Evolutionary conservation across 2,113 vertebrate species (phyloP).

Genomic region (Felis catus): DNA sequence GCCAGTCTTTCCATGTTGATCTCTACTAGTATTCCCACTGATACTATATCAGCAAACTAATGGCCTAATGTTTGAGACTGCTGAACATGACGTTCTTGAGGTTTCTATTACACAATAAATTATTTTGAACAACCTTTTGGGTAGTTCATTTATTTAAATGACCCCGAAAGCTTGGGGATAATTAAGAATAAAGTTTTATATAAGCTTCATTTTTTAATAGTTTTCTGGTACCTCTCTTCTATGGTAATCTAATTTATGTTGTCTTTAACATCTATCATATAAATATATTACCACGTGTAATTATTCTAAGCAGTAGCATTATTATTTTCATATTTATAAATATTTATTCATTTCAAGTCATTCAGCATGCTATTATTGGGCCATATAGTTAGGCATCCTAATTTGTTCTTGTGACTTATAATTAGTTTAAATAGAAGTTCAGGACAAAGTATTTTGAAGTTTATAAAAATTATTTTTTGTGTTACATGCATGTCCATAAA

Average conservation of each 20-base stretch:
- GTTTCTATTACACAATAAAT: constrained; percentile 40
- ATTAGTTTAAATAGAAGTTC: constrained; percentile 78
- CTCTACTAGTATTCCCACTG: not conserved
- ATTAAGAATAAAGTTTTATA: not conserved
- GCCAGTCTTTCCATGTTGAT: not conserved
- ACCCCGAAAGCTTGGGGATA: constrained; percentile 1
- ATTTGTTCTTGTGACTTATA: constrained; percentile 75
- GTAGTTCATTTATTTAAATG: not conserved
- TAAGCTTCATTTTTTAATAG: constrained; percentile 28
- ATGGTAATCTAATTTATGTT: constrained; percentile 25
- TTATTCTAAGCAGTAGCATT: constrained; percentile 52
- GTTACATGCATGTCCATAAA: constrained; percentile 81
- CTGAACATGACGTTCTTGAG: constrained; percentile 27
- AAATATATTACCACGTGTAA: constrained; percentile 35
- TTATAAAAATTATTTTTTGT: constrained; percentile 81
- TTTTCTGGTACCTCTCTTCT: constrained; percentile 50
- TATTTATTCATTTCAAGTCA: constrained; percentile 56
- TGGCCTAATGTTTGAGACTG: not conserved
- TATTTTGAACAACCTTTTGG: constrained; percentile 19
- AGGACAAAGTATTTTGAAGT: constrained; percentile 77
- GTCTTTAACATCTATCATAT: constrained; percentile 28
- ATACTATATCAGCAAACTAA: not conserved
- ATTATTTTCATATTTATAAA: constrained; percentile 63
- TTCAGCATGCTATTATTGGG: constrained; percentile 36
- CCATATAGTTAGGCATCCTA: constrained; percentile 33